Base-by-base conservation (phyloP, 2,888 invertebrate species). In the Osedax frankpressi region DNA sequence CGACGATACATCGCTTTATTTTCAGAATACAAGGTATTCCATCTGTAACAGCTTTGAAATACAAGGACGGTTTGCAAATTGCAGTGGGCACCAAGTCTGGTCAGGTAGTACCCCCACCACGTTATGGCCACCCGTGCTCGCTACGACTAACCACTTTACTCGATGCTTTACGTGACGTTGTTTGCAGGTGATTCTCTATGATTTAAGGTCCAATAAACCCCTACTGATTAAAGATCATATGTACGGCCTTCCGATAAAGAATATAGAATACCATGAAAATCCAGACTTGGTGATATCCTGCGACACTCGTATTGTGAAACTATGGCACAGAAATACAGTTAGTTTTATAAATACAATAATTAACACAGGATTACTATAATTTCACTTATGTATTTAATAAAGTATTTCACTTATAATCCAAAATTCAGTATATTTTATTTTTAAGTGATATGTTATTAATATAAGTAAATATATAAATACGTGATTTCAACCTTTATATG, bases 1-100 rank as follows among this genome's bases (percentile, higher is more conserved):
- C n/a, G n/a, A n/a, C n/a, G n/a, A n/a, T n/a, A n/a, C n/a, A n/a
- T n/a, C n/a, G n/a, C n/a, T n/a, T 62, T 3, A 24, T 74, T 68
- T 75, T 26, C 76, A 82, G 82, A 24, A 74, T 80, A 6, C 76
- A 76, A 3, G 77, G 75, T 2, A 76, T 82, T 3, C 82, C 83
- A 26, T 78, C 79, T 6, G 79, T 85, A 1, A 84, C 83, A 30
- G 78, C 80, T 6, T 30, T 84, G 27, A 83, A 81, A 75, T 83
- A 78, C 74, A 77, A 80, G 71, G 87, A 87, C 80, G 86, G 84
- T 2, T 79, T 88, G 62, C 85, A 84, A 30, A 78, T 88, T 73
- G 97, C 91, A 26, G 93, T 95, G 1, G 98, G 98, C 14, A 95
- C 94, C 59, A 89, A 90, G 2, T 92, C 92, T 26, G 98, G 98